Base-by-base conservation (phyloP, 2,113 vertebrate genomes). In the Podiceps cristatus region DNA sequence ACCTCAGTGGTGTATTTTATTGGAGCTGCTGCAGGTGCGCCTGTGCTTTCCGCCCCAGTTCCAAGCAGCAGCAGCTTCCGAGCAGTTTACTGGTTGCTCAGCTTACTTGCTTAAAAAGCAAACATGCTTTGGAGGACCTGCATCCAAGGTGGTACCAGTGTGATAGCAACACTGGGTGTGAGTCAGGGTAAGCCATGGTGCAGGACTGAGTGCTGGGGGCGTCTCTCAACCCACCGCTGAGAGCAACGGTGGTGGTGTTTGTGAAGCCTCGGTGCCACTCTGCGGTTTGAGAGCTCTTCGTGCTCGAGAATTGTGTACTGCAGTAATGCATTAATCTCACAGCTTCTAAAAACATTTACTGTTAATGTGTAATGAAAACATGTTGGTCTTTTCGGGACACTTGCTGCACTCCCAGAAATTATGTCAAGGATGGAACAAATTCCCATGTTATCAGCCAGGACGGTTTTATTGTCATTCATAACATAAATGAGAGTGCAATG, bases 201-300 rank as follows among this genome's bases (percentile, higher is more conserved):
- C 22, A 35, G 60, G n/a, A 40, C 45, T 0, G 0, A 53, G 40
- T 13, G 27, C 59, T n/a, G 24, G 23, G 6, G 74, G 12, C 14
- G 13, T 8, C 7, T 49, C 35, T 47, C 2, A 1, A 18, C 8
- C 5, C 3, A 0, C 3, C 33, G 58, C 69, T 49, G 28, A 72
- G n/a, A 11, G 19, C 25, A 24, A 5, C 1, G 1, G 15, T 17
- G 8, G 19, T 64, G 23, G 5, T 35, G 33, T 3, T 62, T 17
- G 35, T 63, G 45, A 92, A 42, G 28, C 16, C 19, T 59, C 35
- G 29, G 55, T 79, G 50, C 5, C 37, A 13, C 31, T 64, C 7
- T 45, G 59, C 64, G 58, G 45, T 18, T 56, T 49, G 42, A 63
- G 24, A 35, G 29, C 3, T 63, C 42, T 67, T 62, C 68, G 23